Percentiles rank a stretch among this genome's conserved stretches.
Evolutionary conservation across 2,113 vertebrate species (phyloP).

Genomic region (Mandrillus leucophaeus): DNA sequence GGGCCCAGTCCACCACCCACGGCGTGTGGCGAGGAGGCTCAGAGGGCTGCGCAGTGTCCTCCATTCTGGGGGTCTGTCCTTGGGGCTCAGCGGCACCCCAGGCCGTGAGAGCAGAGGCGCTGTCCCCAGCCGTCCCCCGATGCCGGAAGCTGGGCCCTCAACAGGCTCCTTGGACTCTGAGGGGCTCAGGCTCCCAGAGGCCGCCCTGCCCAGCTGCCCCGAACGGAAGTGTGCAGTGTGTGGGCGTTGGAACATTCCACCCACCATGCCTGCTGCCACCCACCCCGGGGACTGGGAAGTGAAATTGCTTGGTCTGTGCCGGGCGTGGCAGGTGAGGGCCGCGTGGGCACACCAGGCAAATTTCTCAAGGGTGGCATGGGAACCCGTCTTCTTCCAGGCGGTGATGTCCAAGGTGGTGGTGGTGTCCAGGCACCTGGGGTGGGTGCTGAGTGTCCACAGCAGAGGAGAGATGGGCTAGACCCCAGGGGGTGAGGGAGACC

Average conservation of each 20-base stretch:
- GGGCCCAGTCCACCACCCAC: not conserved
- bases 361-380: too few species aligned
- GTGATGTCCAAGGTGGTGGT: not conserved
- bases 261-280: not conserved
- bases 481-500: not conserved
- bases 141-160: not conserved
- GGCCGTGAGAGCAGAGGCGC: not conserved
- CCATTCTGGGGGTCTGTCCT: not conserved
- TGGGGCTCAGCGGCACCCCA: not conserved
- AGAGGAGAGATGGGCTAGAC: not conserved
- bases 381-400: not conserved
- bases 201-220: not conserved
- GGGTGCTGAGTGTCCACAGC: not conserved
- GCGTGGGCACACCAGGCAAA: not conserved
- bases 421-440: not conserved
- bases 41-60: not conserved
- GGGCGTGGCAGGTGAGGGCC: not conserved
- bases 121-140: not conserved
- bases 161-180: not conserved
- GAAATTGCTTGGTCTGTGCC: slow-evolving; percentile 11
- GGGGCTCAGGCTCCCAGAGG: not conserved
- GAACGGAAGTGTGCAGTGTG: not conserved
- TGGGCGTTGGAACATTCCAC: slow-evolving; percentile 38
- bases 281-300: slow-evolving; percentile 47
- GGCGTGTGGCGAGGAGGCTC: too few species aligned